Evolutionary conservation across 2,888 invertebrate genomes (phyloP).

Genomic region (Blera fallax): DNA sequence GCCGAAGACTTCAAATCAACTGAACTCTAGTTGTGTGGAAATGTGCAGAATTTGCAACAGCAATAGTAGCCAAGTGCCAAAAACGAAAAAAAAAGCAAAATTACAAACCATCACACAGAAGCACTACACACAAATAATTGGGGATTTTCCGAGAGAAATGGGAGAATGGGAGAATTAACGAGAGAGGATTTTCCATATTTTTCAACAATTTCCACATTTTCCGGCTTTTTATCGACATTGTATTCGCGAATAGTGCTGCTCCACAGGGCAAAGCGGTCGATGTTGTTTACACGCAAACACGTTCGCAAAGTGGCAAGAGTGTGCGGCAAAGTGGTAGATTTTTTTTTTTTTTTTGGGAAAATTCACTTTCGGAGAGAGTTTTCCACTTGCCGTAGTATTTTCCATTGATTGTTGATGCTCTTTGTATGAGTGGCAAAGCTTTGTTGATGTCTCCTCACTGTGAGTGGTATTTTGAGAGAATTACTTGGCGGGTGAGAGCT

Average conservation of each 20-base stretch:
- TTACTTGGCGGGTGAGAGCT: slow-evolving; percentile 6
- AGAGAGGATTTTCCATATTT: slow-evolving; percentile 36
- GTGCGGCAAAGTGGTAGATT: slow-evolving; percentile 6
- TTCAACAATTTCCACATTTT: slow-evolving; percentile 61
- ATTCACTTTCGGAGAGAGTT: slow-evolving; percentile 23
- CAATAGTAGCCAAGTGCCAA: slow-evolving; percentile 43
- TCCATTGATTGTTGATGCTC: not conserved
- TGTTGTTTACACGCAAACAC: slow-evolving; percentile 68
- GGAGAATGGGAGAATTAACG: not conserved
- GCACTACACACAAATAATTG: not conserved
- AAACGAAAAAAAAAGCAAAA: no score
- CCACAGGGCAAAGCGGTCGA: slow-evolving; percentile 50
- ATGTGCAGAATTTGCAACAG: slow-evolving; percentile 67
- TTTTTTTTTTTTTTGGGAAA: not conserved
- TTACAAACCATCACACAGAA: not conserved
- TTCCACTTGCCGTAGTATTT: not conserved
- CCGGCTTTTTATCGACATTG: slow-evolving; percentile 60
- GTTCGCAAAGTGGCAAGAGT: slow-evolving; percentile 10
- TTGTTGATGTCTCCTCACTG: not conserved
- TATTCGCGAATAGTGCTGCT: slow-evolving; percentile 18
- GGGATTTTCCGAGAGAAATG: slow-evolving; percentile 39
- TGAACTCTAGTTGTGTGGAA: slow-evolving; percentile 51
- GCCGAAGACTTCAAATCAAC: slow-evolving; percentile 70
- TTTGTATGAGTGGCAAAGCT: not conserved
- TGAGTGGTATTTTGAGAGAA: not conserved